Evolutionary conservation across 2,888 invertebrate species (phyloP).

Genomic region (Rhabditoides inermis): DNA sequence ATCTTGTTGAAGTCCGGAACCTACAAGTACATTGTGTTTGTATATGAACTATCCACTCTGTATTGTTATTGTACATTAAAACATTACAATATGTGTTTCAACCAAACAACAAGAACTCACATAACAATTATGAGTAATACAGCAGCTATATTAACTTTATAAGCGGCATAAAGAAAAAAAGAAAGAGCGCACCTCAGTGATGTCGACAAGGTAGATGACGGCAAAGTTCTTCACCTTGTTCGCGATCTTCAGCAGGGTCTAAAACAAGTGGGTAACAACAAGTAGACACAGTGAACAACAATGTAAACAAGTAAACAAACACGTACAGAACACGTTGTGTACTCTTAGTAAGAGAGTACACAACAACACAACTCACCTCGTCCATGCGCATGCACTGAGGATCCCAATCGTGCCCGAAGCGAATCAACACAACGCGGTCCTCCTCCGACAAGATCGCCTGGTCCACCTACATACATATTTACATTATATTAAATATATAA

Average conservation of each 20-base stretch:
- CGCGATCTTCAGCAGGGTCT: constrained; percentile 75
- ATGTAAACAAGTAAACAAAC: no score
- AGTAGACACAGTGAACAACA: not conserved
- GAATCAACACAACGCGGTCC: constrained; percentile 90
- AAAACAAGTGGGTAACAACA: constrained; percentile 11
- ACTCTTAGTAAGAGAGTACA: no score
- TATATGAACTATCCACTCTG: not conserved
- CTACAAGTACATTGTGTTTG: constrained; percentile 49
- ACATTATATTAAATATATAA: not conserved
- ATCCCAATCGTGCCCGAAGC: constrained; percentile 99
- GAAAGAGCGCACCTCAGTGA: constrained; percentile 61
- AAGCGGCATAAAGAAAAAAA: not conserved
- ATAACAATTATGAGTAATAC: not conserved
- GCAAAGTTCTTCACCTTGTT: constrained; percentile 98
- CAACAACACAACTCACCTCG: constrained; percentile 63
- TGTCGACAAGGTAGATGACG: constrained; percentile 91
- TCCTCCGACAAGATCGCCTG: constrained; percentile 97
- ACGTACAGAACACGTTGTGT: no score
- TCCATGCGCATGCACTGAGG: constrained; percentile 99
- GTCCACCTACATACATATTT: constrained; percentile 63
- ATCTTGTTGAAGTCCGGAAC: constrained; percentile 98
- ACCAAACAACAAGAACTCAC: not conserved
- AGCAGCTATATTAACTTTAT: not conserved
- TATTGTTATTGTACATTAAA: not conserved
- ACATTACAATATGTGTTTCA: not conserved